Conservation (phyloP, 2,888 invertebrate genomes). For the Chalcosyrphus nemorum region DNA sequence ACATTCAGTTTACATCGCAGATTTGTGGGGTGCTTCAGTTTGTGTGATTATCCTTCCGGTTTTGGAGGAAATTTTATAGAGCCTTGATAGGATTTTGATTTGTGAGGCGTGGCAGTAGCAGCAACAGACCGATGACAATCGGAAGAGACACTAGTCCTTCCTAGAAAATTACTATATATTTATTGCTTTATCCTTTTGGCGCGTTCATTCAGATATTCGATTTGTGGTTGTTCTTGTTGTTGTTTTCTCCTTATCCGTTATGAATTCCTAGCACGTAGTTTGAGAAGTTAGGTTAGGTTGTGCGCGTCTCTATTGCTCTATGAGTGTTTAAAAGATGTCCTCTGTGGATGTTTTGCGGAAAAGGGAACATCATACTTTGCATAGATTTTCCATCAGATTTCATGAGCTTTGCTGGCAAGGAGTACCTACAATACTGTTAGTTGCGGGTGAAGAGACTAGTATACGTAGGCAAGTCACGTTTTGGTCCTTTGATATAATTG, state of each 20-base stretch:
- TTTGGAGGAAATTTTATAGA: conserved; percentile 36
- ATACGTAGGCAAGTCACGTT: conserved; percentile 32
- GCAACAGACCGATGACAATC: conserved; percentile 25
- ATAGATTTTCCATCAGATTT: conserved; percentile 40
- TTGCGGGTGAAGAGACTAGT: background rate
- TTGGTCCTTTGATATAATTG: conserved; percentile 41
- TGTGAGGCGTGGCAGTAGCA: conserved; percentile 43
- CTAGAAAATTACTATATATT: background rate
- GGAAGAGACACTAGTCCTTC: background rate
- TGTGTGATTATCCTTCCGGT: conserved; percentile 40
- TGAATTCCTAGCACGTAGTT: conserved; percentile 46
- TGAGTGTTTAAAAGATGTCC: background rate
- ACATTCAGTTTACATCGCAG: conserved; percentile 32
- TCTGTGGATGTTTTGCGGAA: conserved; percentile 6
- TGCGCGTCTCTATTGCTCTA: background rate
- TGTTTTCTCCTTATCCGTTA: background rate
- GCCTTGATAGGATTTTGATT: conserved; percentile 46
- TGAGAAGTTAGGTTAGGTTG: conserved; percentile 14
- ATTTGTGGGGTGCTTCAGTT: conserved; percentile 25
- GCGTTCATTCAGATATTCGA: conserved; percentile 10
- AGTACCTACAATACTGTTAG: background rate
- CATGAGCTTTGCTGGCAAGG: background rate
- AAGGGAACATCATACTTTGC: conserved; percentile 33
- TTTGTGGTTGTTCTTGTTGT: background rate
- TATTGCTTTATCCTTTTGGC: conserved; percentile 21